phyloP scores from a whole-genome alignment of 1,140 invertebrate genomes.

The Caenorhabditis elegans region DNA sequence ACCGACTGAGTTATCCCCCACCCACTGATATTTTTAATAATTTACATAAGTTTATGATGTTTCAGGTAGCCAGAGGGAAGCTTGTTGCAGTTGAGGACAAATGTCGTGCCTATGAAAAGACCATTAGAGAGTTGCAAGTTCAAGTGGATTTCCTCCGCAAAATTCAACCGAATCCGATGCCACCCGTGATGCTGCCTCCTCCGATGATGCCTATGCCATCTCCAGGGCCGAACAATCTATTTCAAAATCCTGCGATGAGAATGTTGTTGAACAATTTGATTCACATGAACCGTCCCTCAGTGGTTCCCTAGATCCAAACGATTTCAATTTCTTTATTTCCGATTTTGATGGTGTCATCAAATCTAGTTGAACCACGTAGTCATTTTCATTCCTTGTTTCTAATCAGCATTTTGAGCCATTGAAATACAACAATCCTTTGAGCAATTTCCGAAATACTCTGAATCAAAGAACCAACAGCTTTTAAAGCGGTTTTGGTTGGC shows the following conservation, averaged over 20 bases:
- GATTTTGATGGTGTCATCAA: background rate
- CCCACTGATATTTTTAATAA: too few relatives aligned
- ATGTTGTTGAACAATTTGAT: constrained; percentile 22
- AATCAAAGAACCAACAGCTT: too few relatives aligned
- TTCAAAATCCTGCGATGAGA: constrained; percentile 35
- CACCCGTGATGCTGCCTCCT: background rate
- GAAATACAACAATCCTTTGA: background rate
- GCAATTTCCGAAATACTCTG: too few relatives aligned
- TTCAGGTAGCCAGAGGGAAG: constrained; percentile 10
- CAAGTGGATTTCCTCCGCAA: background rate
- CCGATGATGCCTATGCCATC: constrained; percentile 15
- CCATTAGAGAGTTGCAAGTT: background rate
- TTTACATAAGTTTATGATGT: background rate
- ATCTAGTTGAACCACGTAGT: background rate
- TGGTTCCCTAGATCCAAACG: background rate
- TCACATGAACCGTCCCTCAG: background rate
- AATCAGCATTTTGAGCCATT: background rate
- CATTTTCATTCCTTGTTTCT: background rate
- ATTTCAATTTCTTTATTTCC: too few relatives aligned
- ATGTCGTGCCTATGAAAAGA: background rate
- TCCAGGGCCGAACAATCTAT: background rate
- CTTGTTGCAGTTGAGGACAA: background rate
- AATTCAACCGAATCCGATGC: background rate
- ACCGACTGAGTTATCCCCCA: too few relatives aligned
- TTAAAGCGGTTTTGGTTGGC: background rate